phyloP scores from a whole-genome alignment of 2,888 invertebrate genomes.

The Drosophila nigricruria region DNA sequence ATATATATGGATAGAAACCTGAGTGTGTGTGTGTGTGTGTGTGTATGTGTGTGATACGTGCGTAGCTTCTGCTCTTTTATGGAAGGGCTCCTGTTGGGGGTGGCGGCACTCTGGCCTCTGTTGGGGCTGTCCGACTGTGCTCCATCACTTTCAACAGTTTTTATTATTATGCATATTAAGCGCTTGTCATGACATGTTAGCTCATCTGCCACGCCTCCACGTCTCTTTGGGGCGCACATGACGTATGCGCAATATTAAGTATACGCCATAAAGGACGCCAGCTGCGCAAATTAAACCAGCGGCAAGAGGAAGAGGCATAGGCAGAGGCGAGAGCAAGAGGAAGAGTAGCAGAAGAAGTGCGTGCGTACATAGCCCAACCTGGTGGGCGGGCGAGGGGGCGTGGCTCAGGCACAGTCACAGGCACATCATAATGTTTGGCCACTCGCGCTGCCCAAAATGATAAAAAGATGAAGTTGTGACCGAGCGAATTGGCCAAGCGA shows the following conservation, averaged over 20 bases:
- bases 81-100: neutral
- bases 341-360: neutral
- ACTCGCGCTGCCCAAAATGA: constrained; percentile 25
- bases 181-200: constrained; percentile 67
- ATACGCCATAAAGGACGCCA: constrained; percentile 44
- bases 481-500: neutral
- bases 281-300: constrained; percentile 60
- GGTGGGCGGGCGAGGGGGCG: neutral
- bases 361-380: neutral
- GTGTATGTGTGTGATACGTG: constrained; percentile 32
- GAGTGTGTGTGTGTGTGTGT: constrained; percentile 6
- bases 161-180: constrained; percentile 78
- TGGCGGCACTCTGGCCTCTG: neutral
- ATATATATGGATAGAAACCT: neutral
- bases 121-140: constrained; percentile 12
- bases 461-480: constrained; percentile 1
- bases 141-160: constrained; percentile 66
- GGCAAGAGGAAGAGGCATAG: too few relatives aligned
- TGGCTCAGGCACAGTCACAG: neutral
- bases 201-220: constrained; percentile 6
- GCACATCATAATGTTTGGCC: constrained; percentile 11
- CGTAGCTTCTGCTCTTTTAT: constrained; percentile 33
- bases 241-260: constrained; percentile 73
- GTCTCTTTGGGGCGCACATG: constrained; percentile 45
- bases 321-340: neutral